These are phyloP conservation scores for Yasuhikotakia modesta DNA, from an alignment of 2,797 vertebrate species.

Conservation along the genomic window DNA sequence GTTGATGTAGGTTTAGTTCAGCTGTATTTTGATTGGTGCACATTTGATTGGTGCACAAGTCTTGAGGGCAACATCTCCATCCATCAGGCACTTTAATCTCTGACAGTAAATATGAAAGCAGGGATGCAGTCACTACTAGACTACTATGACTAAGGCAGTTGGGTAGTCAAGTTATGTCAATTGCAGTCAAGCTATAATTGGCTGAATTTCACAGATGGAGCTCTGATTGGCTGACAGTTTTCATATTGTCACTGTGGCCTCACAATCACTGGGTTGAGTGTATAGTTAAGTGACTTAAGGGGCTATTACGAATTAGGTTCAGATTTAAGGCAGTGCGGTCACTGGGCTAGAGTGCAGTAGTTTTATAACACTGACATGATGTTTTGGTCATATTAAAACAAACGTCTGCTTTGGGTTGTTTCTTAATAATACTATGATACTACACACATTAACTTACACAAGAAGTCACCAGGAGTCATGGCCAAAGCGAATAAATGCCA, in stretches of 20 bases:
- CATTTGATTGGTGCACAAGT: no score
- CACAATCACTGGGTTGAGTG: conserved; percentile 45
- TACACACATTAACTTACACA: conserved; percentile 19
- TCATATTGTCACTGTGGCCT: conserved; percentile 59
- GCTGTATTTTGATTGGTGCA: conserved; percentile 61
- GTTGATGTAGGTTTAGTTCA: no score
- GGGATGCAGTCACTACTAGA: conserved; percentile 59
- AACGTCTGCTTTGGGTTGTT: conserved; percentile 38
- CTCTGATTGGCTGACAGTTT: conserved; percentile 51
- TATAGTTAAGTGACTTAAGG: conserved; percentile 52
- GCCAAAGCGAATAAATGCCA: conserved; percentile 39
- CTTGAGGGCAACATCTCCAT: conserved; percentile 57
- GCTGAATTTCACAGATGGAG: conserved; percentile 63
- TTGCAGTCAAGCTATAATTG: conserved; percentile 67
- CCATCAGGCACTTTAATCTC: conserved; percentile 68
- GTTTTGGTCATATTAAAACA: conserved; percentile 19
- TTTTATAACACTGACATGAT: conserved; percentile 6
- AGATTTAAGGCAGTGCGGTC: conserved; percentile 18
- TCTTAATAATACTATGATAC: conserved; percentile 24
- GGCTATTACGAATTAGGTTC: conserved; percentile 34
- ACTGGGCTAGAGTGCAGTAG: conserved; percentile 24
- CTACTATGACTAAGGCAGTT: conserved; percentile 45
- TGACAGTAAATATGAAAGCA: conserved; percentile 51
- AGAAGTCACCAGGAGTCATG: conserved; percentile 11
- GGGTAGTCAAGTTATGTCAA: conserved; percentile 34